Percentiles rank a stretch among this genome's conserved stretches.
phyloP scores from a whole-genome alignment of 1,140 invertebrate species.

The Aphelenchoides avenae region DNA sequence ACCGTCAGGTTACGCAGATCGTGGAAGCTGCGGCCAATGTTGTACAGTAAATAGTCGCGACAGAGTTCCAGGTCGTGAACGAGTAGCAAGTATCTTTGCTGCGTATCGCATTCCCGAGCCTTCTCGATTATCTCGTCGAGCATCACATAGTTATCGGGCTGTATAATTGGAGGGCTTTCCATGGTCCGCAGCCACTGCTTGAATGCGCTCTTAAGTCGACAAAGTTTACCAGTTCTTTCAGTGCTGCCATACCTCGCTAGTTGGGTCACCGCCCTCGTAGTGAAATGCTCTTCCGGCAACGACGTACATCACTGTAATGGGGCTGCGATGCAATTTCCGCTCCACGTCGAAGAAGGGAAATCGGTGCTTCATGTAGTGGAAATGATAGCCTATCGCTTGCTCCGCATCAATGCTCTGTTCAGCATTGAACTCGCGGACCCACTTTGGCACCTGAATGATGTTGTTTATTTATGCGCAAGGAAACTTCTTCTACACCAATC shows the following conservation, averaged over 20 bases:
- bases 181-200: conserved; percentile 7
- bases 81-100: conserved; percentile 1
- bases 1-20: conserved; percentile 6
- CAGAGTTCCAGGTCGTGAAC: conserved; percentile 1
- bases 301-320: conserved; percentile 14
- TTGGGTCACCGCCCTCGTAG: conserved; percentile 1
- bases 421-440: conserved; percentile 35
- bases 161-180: not conserved
- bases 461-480: conserved; percentile 1
- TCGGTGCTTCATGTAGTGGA: conserved; percentile 22
- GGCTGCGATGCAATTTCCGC: conserved; percentile 3
- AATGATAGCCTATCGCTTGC: conserved; percentile 30
- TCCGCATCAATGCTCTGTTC: conserved; percentile 10
- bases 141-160: not conserved
- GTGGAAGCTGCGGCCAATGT: conserved; percentile 2
- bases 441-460: conserved; percentile 30
- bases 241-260: not conserved
- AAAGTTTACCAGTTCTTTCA: not conserved
- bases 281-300: conserved; percentile 22
- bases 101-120: not conserved
- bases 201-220: conserved; percentile 9
- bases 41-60: conserved; percentile 1
- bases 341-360: conserved; percentile 16
- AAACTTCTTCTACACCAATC: not conserved
- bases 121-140: not conserved